Base-by-base conservation (phyloP, 2,797 vertebrate genomes). In the Tragelaphus oryx region DNA sequence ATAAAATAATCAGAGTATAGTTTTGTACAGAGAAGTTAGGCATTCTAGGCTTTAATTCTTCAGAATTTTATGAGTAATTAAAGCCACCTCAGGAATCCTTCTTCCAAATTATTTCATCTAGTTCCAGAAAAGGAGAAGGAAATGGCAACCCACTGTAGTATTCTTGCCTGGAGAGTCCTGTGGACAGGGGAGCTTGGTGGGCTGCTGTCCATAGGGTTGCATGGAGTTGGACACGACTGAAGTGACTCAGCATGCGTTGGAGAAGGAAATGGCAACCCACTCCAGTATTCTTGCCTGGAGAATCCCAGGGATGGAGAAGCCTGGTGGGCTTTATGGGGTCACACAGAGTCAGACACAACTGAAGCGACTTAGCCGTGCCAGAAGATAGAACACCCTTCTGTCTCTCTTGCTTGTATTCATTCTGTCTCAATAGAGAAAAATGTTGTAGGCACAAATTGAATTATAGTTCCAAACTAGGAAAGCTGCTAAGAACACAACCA, bases 61-160 rank as follows among this genome's bases (percentile, higher is more conserved):
- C 48, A 87, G 24, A 5, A 89, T 91, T 93, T 65, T 13, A 41
- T 50, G 22, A 7, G 1, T 84, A 87, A 91, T 81, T 95, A 48
- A 94, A 87, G 10, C 7, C 87, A 71, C 17, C 60, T 92, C 5
- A 78, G 46, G 8, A 24, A 88, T 81, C 11, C 50, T 86, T 83
- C 24, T 79, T 84, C 30, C 20, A 95, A 89, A 91, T 91, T 50
- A 81, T 74, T 91, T 91, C 68, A 55, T 33, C n/a, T 92, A 62
- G 59, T 84, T 71, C 5, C 24, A 78, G 59, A 91, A 87, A 22
- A 75, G 16, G 60, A 33, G n/a, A 65, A 37, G n/a, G 62, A 20
- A 59, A 59, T 59, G 57, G 57, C 57, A 59, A 59, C 26, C 12
- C 57, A 59, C 26, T 59, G 5, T 11, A 28, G 57, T 28, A 59